Percentiles rank a stretch among this genome's conserved stretches.
phyloP scores from a whole-genome alignment of 2,113 vertebrate genomes.

The Australoheros scitulus region DNA sequence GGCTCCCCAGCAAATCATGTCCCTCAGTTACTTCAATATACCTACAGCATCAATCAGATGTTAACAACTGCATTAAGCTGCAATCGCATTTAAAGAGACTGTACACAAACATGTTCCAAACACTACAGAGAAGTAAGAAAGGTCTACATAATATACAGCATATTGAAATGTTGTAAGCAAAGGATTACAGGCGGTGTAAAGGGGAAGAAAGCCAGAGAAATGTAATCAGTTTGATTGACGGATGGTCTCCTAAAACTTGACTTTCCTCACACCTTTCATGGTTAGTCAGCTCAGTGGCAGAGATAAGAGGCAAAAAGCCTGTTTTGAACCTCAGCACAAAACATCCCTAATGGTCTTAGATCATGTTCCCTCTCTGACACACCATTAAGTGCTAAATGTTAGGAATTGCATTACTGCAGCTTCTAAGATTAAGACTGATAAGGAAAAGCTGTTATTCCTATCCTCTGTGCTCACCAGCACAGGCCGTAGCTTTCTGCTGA shows the following conservation, averaged over 20 bases:
- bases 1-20: background rate
- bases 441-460: slow-evolving; percentile 86
- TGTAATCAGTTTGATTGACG: slow-evolving; percentile 27
- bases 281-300: slow-evolving; percentile 53
- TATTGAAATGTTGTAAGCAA: background rate
- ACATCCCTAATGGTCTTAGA: slow-evolving; percentile 83
- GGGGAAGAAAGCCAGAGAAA: background rate
- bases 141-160: background rate
- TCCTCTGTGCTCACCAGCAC: slow-evolving; percentile 81
- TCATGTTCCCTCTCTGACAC: slow-evolving; percentile 81
- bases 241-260: slow-evolving; percentile 40
- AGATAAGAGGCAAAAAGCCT: slow-evolving; percentile 75
- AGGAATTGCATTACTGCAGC: slow-evolving; percentile 86
- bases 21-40: background rate
- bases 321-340: slow-evolving; percentile 82
- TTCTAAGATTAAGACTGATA: slow-evolving; percentile 88
- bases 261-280: slow-evolving; percentile 61
- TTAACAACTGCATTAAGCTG: background rate
- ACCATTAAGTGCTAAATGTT: slow-evolving; percentile 89
- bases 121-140: background rate
- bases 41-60: background rate
- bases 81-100: background rate
- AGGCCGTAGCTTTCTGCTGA: slow-evolving; percentile 82
- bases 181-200: background rate
- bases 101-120: background rate